These are phyloP conservation scores for Aix galericulata DNA, from an alignment of 2,113 vertebrate species.

Conservation along the genomic window DNA sequence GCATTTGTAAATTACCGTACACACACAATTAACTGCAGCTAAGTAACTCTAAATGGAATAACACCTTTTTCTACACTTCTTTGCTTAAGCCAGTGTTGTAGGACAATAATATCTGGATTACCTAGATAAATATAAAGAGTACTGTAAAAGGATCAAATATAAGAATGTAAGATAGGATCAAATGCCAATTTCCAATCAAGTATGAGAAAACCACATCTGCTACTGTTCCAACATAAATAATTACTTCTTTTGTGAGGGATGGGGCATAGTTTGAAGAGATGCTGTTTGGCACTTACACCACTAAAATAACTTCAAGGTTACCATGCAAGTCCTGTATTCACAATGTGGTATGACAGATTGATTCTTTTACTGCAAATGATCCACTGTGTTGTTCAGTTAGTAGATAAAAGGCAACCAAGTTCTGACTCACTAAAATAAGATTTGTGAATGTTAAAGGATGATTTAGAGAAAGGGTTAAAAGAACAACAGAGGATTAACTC, in stretches of 20 bases:
- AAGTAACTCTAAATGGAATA: background rate
- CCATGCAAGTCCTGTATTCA: background rate
- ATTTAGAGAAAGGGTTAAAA: constrained; percentile 1
- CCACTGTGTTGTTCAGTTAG: background rate
- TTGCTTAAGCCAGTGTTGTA: background rate
- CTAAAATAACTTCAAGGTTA: constrained; percentile 3
- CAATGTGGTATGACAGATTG: constrained; percentile 29
- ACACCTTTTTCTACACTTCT: background rate
- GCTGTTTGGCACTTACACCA: background rate
- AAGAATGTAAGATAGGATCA: background rate
- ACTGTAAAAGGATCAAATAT: background rate
- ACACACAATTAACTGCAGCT: background rate
- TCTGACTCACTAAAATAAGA: constrained; percentile 7
- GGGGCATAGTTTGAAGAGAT: background rate
- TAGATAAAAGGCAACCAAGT: constrained; percentile 13
- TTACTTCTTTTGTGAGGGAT: background rate
- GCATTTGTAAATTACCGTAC: background rate
- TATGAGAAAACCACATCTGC: background rate
- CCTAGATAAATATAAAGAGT: background rate
- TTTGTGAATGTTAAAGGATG: background rate
- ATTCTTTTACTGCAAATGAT: background rate
- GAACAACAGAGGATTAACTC: background rate
- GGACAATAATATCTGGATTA: background rate
- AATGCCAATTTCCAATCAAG: background rate
- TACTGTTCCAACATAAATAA: background rate